Evolutionary conservation across 1,140 invertebrate genomes (phyloP), one percentile per base, ranked within the genome.

Genomic region (Ceratoteleas bidentatus): DNA sequence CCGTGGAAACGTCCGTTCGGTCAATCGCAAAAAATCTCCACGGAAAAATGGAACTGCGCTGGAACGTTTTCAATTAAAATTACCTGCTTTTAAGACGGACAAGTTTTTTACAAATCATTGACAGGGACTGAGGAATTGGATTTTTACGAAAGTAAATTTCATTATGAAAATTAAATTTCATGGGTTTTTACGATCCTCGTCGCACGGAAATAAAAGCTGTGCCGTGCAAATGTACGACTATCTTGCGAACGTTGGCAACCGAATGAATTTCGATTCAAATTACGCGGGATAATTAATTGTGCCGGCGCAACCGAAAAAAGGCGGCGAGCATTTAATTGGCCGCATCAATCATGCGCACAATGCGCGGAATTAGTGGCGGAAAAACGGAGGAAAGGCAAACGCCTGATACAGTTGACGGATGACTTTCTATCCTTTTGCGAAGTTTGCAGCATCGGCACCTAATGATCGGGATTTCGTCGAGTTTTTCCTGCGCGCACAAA

Each of bases 381-480:
- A 69, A 65, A 70, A 52, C 47, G 38, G 66, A 54, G 47, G 54
- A 79, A 58, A 66, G 11, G 53, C 43, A 60, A 65, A 65, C 34
- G 65, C 58, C 1, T 4, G 53, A 72, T 70, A 70, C 57, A 56
- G 61, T 53, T 66, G 76, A 72, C 68, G 52, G 47, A 72, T 79
- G 66, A 72, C 76, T 79, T 79, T 79, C 76, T 79, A 79, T 78
- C 66, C 53, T 70, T 78, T 52, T 72, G 45, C 68, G 61, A 72
- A 33, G 66, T 9, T 24, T 70, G 53, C 66, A 79, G 72, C 68
- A 79, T 79, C 68, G 76, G 66, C 76, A 72, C 76, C 66, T 72
- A 72, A 72, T 72, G 76, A 79, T 66, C 49, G 49, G 24, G 66
- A 66, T 79, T 79, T 72, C 10, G 73, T 62, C 60, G 47, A 61